Evolutionary conservation across 2,113 vertebrate species (phyloP), one percentile per base, ranked within the genome.

Genomic region (Gallinago media): DNA sequence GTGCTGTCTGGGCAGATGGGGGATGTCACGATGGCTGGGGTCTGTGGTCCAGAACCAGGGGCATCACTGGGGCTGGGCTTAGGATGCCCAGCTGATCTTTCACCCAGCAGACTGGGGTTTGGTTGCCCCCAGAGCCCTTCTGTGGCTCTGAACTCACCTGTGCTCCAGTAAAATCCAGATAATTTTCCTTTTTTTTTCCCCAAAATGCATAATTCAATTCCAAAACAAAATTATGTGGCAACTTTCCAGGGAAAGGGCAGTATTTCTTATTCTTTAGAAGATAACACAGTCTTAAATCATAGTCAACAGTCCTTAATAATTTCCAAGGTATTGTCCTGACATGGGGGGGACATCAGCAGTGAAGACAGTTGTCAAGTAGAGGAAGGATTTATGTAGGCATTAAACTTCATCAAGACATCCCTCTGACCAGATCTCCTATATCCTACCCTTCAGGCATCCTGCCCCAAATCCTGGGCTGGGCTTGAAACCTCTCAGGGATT

Each of bases 181-280:
- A 0, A 5, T 89, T 87, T 89, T 84, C 70, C 42, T 49, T 68
- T 82, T 68, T 85, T 40, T 2, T 3, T 7, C 15, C 22, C 36
- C 34, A 20, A 52, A 87, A 56, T 29, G 14, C 4, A 2, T 61
- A 56, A 62, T 61, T 74, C 36, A 27, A 4, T 49, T 81, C 52
- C 65, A 55, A 85, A 92, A 8, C 27, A 81, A 74, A 82, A 36
- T 56, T 31, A 14, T 5, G 2, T 78, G 52, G 42, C 31, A 49
- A n/a, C 52, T 72, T 15, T 56, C 32, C 20, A 42, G 26, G 31
- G 56, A 67, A 93, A 79, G n/a, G 68, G 32, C 62, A 40, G 20
- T 47, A 68, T 66, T 91, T 93, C 67, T 81, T 92, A 65, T 52
- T 71, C 40, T 78, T 75, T 44, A 40, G 85, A 85, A 85, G 66